phyloP scores from a whole-genome alignment of 35 echinoderm and acorn worm species.

The Acanthaster planci region DNA sequence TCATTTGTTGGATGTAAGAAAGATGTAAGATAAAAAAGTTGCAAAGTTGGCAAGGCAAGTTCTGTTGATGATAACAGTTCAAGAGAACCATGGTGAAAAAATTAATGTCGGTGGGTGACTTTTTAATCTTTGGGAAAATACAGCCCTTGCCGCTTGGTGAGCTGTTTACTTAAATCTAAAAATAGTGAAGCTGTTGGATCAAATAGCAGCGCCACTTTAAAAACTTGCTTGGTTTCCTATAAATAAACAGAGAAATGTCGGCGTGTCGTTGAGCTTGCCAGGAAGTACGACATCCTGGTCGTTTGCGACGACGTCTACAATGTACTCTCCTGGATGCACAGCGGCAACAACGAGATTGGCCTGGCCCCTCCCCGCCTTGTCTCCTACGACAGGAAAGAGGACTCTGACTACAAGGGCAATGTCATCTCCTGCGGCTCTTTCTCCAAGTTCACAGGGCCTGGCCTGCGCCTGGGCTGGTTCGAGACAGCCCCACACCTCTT shows the following conservation, averaged over 20 bases:
- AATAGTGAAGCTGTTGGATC: too few relatives aligned
- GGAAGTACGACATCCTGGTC: conserved; percentile 69
- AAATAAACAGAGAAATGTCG: conserved; percentile 51
- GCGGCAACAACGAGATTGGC: background rate
- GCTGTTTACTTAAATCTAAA: too few relatives aligned
- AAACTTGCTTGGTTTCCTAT: background rate
- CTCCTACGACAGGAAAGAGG: conserved; percentile 62
- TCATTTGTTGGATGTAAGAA: too few relatives aligned
- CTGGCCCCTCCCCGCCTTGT: conserved; percentile 53
- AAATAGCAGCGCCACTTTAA: too few relatives aligned
- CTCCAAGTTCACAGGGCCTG: conserved; percentile 81
- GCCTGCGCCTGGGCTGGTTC: conserved; percentile 74
- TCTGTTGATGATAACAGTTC: too few relatives aligned
- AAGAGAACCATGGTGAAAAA: too few relatives aligned
- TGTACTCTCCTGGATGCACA: conserved; percentile 50
- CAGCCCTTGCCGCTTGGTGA: too few relatives aligned
- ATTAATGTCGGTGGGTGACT: too few relatives aligned
- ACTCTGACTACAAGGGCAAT: conserved; percentile 73
- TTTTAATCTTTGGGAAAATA: too few relatives aligned
- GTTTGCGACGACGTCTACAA: conserved; percentile 89
- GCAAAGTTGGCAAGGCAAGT: too few relatives aligned
- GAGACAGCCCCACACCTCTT: conserved; percentile 58
- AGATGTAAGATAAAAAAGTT: too few relatives aligned
- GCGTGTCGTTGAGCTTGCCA: conserved; percentile 54
- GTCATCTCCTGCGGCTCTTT: conserved; percentile 81